A percentile compares a stretch with the other conserved stretches of the same genome.
phyloP scores from a whole-genome alignment of 37 sponge, comb jelly and placozoan species.

The Ianthella basta region DNA sequence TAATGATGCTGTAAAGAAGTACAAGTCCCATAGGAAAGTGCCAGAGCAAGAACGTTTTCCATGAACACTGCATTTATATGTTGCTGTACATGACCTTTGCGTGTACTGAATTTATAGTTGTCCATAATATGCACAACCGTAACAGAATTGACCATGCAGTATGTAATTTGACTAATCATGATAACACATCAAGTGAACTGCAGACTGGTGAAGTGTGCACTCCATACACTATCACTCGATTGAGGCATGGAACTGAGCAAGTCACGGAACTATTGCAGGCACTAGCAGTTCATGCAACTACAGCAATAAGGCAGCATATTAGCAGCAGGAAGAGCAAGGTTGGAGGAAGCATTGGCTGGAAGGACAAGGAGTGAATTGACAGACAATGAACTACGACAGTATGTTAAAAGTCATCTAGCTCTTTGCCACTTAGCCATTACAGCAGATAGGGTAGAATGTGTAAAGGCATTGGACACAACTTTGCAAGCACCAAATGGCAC shows the following conservation, averaged over 20 bases:
- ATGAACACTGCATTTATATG: too few relatives aligned
- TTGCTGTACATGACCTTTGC: too few relatives aligned
- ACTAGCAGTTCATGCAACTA: not conserved
- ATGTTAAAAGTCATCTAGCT: not conserved
- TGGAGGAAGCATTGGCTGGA: not conserved
- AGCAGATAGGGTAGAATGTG: conserved; percentile 36
- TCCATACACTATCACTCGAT: conserved; percentile 25
- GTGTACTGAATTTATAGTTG: too few relatives aligned
- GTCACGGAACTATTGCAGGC: not conserved
- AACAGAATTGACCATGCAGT: too few relatives aligned
- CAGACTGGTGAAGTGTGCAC: conserved; percentile 21
- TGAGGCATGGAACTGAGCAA: not conserved
- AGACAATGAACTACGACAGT: not conserved
- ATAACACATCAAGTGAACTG: conserved; percentile 41
- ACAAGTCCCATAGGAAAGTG: too few relatives aligned
- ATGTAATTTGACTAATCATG: too few relatives aligned
- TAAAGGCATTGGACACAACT: not conserved
- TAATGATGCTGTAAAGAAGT: too few relatives aligned
- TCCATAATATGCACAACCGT: too few relatives aligned
- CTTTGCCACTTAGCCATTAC: not conserved
- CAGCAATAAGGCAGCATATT: not conserved
- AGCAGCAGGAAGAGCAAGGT: not conserved
- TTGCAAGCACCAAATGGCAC: conserved; percentile 14
- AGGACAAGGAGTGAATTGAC: not conserved
- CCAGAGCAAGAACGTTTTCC: too few relatives aligned